A percentile compares a stretch with the other conserved stretches of the same genome.
These are phyloP conservation scores for Leptinotarsa undecemlineata DNA, from an alignment of 1,140 invertebrate genomes.

Conservation along the genomic window DNA sequence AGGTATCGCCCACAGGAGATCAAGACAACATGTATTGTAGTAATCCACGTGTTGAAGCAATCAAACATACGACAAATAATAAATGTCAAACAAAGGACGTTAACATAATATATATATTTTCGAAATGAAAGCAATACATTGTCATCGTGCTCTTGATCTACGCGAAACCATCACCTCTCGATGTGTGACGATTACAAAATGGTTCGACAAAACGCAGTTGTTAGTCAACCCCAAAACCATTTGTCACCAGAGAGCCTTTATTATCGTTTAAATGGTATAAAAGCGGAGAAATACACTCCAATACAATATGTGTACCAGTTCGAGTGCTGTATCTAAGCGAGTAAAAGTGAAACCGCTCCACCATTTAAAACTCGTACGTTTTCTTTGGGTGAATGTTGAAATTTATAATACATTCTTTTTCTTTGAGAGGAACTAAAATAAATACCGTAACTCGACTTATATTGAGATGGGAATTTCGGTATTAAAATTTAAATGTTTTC, in stretches of 20 bases:
- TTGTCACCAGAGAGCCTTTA: slow-evolving; percentile 36
- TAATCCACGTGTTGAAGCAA: neutral
- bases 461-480: neutral
- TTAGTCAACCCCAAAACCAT: slow-evolving; percentile 36
- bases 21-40: too few relatives aligned
- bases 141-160: neutral
- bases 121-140: neutral
- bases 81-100: neutral
- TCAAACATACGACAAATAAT: neutral
- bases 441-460: neutral
- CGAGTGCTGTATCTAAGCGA: neutral
- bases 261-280: slow-evolving; percentile 31
- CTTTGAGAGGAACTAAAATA: neutral
- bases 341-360: neutral
- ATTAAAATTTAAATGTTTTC: neutral
- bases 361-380: neutral
- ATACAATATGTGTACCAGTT: slow-evolving; percentile 22
- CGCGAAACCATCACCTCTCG: slow-evolving; percentile 27
- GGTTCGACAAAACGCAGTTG: slow-evolving; percentile 25
- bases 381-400: neutral
- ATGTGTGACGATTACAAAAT: slow-evolving; percentile 38
- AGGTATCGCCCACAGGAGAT: too few relatives aligned
- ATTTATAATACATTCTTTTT: too few relatives aligned
- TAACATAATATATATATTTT: neutral
- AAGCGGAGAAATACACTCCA: slow-evolving; percentile 25